Evolutionary conservation across 2,888 invertebrate species (phyloP).

Genomic region (Molorchus minor): DNA sequence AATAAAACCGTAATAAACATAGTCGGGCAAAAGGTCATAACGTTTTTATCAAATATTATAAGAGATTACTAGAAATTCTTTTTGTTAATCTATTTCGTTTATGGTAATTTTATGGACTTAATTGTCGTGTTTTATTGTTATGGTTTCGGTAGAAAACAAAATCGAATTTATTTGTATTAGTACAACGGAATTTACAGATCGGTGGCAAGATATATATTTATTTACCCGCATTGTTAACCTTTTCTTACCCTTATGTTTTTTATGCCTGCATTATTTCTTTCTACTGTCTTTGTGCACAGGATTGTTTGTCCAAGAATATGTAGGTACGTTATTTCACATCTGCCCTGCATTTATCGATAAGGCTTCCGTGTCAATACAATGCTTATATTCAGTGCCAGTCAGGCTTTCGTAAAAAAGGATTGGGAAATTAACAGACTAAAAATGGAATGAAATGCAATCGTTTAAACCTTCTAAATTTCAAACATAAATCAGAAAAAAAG

Average conservation of each 20-base stretch:
- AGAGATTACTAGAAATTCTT: background rate
- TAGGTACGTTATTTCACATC: slow-evolving; percentile 2
- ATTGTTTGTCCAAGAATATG: slow-evolving; percentile 1
- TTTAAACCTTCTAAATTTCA: no score
- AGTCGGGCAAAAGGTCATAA: background rate
- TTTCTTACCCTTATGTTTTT: slow-evolving; percentile 21
- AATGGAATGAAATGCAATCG: no score
- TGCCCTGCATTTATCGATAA: background rate
- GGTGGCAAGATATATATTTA: slow-evolving; percentile 20
- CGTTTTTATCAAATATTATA: background rate
- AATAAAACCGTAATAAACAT: slow-evolving; percentile 4
- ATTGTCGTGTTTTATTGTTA: slow-evolving; percentile 9
- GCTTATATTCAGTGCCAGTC: no score
- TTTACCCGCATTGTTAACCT: slow-evolving; percentile 12
- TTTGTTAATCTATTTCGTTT: background rate
- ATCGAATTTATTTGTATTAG: slow-evolving; percentile 16
- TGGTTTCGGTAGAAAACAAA: slow-evolving; percentile 8
- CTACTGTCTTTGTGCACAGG: slow-evolving; percentile 3
- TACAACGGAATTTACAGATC: slow-evolving; percentile 12
- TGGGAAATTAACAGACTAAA: no score
- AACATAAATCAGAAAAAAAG: no score
- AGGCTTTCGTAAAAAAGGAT: no score
- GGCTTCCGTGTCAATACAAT: no score
- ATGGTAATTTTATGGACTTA: slow-evolving; percentile 12
- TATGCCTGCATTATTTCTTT: slow-evolving; percentile 6